Conservation (phyloP, 2,888 invertebrate genomes). For the Leptinotarsa tumamoca region DNA sequence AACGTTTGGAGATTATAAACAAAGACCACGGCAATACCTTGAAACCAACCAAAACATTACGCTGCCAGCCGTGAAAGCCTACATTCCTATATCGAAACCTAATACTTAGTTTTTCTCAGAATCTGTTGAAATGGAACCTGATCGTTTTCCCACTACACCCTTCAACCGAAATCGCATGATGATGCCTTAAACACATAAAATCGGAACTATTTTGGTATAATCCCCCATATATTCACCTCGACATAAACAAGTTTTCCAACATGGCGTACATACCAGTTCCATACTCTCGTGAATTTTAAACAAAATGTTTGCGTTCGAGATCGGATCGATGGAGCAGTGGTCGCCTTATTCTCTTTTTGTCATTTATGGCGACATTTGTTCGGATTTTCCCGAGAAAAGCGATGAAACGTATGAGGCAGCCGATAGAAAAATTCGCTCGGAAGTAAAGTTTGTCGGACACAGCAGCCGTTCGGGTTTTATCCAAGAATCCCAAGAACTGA, state of each 20-base stretch:
- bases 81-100: too few species aligned
- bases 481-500: background rate
- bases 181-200: too few species aligned
- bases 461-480: background rate
- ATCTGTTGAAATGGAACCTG: too few species aligned
- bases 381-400: conserved; percentile 27
- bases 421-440: conserved; percentile 14
- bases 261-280: conserved; percentile 23
- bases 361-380: conserved; percentile 39
- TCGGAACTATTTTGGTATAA: background rate
- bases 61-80: too few species aligned
- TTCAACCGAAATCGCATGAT: too few species aligned
- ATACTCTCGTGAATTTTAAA: conserved; percentile 29
- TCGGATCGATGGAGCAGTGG: conserved; percentile 31
- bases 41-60: too few species aligned
- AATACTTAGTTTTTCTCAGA: too few species aligned
- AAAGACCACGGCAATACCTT: too few species aligned
- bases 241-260: background rate
- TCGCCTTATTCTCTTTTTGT: conserved; percentile 35
- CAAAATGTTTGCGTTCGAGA: conserved; percentile 33
- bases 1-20: too few species aligned
- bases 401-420: conserved; percentile 27
- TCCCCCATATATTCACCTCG: background rate
- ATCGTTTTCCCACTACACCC: too few species aligned
- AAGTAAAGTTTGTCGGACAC: background rate